Base-by-base conservation (phyloP, 2,888 invertebrate genomes). In the Mythimna albipuncta region DNA sequence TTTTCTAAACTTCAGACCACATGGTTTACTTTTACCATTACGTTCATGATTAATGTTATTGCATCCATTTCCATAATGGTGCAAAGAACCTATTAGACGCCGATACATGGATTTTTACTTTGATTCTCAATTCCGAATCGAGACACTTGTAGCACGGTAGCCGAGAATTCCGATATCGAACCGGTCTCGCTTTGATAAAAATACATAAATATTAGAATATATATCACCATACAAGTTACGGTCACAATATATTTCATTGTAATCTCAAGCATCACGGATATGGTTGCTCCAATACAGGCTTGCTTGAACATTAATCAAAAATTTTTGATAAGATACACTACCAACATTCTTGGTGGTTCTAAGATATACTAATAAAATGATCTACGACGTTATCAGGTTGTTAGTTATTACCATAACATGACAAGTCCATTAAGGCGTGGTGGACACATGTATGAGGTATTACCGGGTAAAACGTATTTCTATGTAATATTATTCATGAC, bases 391-490 rank as follows among this genome's bases (percentile, higher is more conserved):
- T 91, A 93, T 93, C 91, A 90, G 82, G 85, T 88, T 91, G 91
- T 92, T 89, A 86, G 89, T 92, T 91, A 95, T 96, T 96, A 94
- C 87, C 95, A 95, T 96, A 95, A 96, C 96, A 96, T 93, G 95
- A 95, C 95, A 96, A 94, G 91, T 96, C 96, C 96, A 96, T 96
- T 96, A 96, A 87, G 90, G 88, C 74, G 54, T 86, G 79, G 82
- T 88, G 90, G 92, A 91, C 92, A 91, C 89, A 89, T 91, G 91
- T 86, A 91, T 90, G 88, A 89, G 89, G 82, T 79, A 85, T 84
- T 82, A 87, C 85, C 73, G 75, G 77, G 89, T 87, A 88, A 91
- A 92, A 89, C 54, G 82, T 84, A 87, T 84, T 89, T 86, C 83
- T 85, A 86, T 86, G 85, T 91, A 84, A 86, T 89, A 85, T 86